These are phyloP conservation scores for Sarcophaga caerulescens DNA, from an alignment of 2,888 invertebrate genomes.

Conservation along the genomic window DNA sequence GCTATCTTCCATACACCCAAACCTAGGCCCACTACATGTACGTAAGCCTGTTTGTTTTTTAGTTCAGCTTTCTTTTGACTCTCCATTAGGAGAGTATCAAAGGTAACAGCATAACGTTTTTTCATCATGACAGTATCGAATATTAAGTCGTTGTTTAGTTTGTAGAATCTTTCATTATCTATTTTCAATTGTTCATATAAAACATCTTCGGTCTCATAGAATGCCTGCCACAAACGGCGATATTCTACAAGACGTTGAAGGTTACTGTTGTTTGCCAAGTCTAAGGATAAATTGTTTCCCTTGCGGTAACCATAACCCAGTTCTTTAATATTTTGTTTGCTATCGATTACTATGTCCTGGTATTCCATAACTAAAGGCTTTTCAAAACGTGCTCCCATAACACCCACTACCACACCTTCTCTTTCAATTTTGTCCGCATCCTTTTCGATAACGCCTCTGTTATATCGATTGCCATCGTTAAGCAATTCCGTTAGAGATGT, in stretches of 20 bases:
- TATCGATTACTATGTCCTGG: slow-evolving; percentile 77
- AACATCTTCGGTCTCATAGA: slow-evolving; percentile 72
- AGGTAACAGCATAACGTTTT: slow-evolving; percentile 81
- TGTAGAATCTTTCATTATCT: slow-evolving; percentile 65
- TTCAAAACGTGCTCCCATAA: slow-evolving; percentile 78
- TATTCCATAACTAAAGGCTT: slow-evolving; percentile 80
- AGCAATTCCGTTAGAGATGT: slow-evolving; percentile 82
- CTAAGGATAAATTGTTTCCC: neutral
- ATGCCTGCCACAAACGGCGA: slow-evolving; percentile 73
- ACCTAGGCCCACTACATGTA: slow-evolving; percentile 85
- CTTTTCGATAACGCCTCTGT: slow-evolving; percentile 77
- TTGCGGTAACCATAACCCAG: slow-evolving; percentile 80
- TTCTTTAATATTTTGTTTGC: slow-evolving; percentile 80
- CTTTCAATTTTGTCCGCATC: slow-evolving; percentile 77
- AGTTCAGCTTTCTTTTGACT: slow-evolving; percentile 83
- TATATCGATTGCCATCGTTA: slow-evolving; percentile 82
- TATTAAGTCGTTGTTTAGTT: slow-evolving; percentile 61
- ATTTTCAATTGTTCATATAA: slow-evolving; percentile 54
- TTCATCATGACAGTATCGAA: slow-evolving; percentile 73
- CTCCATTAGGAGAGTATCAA: slow-evolving; percentile 84
- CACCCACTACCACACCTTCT: slow-evolving; percentile 80
- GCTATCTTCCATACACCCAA: slow-evolving; percentile 85
- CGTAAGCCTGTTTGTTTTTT: slow-evolving; percentile 82
- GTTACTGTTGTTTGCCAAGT: neutral
- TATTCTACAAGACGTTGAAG: slow-evolving; percentile 67